Conservation (phyloP, 2,888 invertebrate genomes). For the Halocaridina rubra region DNA sequence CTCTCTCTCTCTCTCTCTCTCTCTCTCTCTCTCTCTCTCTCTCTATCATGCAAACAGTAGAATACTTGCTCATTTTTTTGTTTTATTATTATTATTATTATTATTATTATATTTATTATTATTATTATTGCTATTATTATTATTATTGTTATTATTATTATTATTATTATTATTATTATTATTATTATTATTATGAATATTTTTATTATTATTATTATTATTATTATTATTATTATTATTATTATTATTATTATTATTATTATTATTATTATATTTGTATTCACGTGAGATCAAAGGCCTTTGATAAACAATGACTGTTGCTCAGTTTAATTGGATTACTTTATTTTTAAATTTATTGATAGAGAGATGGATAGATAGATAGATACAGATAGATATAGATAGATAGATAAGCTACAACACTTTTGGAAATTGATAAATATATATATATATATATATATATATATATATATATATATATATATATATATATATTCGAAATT, state of each 20-base stretch:
- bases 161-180: not conserved
- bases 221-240: not conserved
- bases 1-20: not conserved
- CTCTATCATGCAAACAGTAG: not conserved
- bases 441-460: conserved; percentile 8
- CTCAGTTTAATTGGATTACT: no score
- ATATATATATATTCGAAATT: not conserved
- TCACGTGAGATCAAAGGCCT: no score
- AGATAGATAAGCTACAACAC: not conserved
- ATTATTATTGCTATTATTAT: not conserved
- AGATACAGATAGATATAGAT: not conserved
- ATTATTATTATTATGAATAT: not conserved
- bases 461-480: not conserved
- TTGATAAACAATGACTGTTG: no score
- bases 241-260: not conserved
- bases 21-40: not conserved
- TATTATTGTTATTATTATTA: not conserved
- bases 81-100: not conserved
- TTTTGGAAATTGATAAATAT: not conserved
- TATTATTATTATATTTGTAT: conserved; percentile 7
- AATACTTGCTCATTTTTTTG: not conserved
- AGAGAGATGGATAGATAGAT: not conserved
- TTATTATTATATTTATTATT: not conserved
- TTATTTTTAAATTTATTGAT: no score
- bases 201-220: not conserved